Evolutionary conservation across 2,888 invertebrate species (phyloP), one percentile per base, ranked within the genome.

Genomic region (Caenorhabditis angaria): DNA sequence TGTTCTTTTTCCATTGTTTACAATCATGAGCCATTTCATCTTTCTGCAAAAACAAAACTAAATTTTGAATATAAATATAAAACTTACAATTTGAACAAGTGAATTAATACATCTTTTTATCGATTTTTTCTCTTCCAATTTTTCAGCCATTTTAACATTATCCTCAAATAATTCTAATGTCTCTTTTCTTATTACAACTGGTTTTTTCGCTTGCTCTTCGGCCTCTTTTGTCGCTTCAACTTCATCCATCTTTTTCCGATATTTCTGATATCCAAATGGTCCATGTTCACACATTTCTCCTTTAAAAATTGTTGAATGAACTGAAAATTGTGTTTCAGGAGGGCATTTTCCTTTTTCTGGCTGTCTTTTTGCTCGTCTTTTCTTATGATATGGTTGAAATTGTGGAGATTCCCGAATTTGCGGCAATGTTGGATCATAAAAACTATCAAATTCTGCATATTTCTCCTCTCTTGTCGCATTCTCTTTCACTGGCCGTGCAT

Each of bases 391-490:
- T 14, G 32, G n/a, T 25, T 24, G 27, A 47, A 41, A 28, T 58
- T 32, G 18, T 41, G 58, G 58, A 10, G 10, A 14, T 41, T 22
- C 41, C 20, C 35, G 14, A 12, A 35, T 24, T 24, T 18, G 27
- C 1, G 20, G n/a, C 20, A 58, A 28, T 5, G 50, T 56, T 12
- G 70, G 70, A 65, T 70, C 61, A 57, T 65, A 70, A 57, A 58
- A 60, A 50, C 56, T 48, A 20, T 65, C 66, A 48, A 53, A 54
- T 27, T 35, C 50, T 27, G 28, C 25, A 47, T 48, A 28, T 24
- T 50, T 35, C n/a, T 56, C 48, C 25, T 61, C 48, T 24, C 32
- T 61, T 22, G 41, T n/a, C 1, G 54, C 41, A 12, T 10, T 18
- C 20, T 59, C 24, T 10, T 14, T n/a, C 20, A 27, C 24, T 32